A percentile compares a stretch with the other conserved stretches of the same genome.
Conservation (phyloP, 37 sponge, comb jelly and placozoan genomes). For the Hormiphora californensis region DNA sequence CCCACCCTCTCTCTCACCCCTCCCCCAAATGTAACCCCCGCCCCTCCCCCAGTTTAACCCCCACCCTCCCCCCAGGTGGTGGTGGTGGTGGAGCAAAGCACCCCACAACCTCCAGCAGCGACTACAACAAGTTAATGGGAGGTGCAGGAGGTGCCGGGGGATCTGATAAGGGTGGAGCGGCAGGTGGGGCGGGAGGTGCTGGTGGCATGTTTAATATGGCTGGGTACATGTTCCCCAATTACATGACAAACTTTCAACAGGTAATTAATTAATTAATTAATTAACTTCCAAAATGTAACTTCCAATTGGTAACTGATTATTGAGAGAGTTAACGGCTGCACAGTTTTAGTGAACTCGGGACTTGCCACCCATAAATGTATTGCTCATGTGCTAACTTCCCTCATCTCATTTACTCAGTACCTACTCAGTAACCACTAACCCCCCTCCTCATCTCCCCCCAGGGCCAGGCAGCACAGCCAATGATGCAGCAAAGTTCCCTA, state of each 20-base stretch:
- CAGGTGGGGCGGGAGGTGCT: too few relatives aligned
- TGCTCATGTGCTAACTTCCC: too few relatives aligned
- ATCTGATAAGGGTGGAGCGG: too few relatives aligned
- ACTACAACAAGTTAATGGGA: constrained; percentile 39
- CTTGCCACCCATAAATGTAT: too few relatives aligned
- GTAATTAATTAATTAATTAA: too few relatives aligned
- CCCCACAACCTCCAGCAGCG: neutral
- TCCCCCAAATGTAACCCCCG: neutral
- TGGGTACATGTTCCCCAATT: constrained; percentile 51
- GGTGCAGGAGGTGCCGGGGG: too few relatives aligned
- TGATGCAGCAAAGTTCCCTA: neutral
- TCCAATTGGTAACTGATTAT: neutral
- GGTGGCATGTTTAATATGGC: constrained; percentile 19
- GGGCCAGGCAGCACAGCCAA: constrained; percentile 1
- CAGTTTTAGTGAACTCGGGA: too few relatives aligned
- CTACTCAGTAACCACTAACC: too few relatives aligned
- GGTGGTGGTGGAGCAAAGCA: neutral
- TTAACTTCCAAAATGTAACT: too few relatives aligned
- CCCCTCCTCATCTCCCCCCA: neutral
- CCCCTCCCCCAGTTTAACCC: neutral
- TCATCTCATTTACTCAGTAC: too few relatives aligned
- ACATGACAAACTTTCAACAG: constrained; percentile 27
- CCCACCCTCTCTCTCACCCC: neutral
- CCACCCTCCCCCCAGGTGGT: neutral
- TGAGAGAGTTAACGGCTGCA: neutral